A percentile compares a stretch with the other conserved stretches of the same genome.
Conservation (phyloP, 2,888 invertebrate species). For the Ptilodon capucinus region DNA sequence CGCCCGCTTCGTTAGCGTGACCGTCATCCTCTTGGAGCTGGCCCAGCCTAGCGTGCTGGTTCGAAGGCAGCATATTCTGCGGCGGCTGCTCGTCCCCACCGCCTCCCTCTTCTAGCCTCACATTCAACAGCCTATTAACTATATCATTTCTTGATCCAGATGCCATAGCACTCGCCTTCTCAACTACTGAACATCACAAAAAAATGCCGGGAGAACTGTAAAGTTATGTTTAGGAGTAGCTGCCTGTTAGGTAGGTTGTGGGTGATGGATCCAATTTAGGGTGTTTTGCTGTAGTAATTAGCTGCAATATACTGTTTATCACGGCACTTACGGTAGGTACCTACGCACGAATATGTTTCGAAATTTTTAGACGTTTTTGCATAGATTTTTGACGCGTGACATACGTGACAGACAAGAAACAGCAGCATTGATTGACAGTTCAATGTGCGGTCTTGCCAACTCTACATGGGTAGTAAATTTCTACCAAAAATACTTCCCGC, state of each 20-base stretch:
- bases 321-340: no score
- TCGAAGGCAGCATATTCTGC: conserved; percentile 80
- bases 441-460: no score
- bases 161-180: conserved; percentile 57
- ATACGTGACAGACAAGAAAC: neutral
- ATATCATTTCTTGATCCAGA: conserved; percentile 73
- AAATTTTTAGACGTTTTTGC: conserved; percentile 32
- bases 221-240: conserved; percentile 16
- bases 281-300: conserved; percentile 39
- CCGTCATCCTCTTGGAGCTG: conserved; percentile 63
- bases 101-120: conserved; percentile 61
- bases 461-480: no score
- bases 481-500: no score
- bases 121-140: conserved; percentile 63
- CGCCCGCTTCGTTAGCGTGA: conserved; percentile 52
- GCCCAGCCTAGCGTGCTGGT: conserved; percentile 61
- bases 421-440: neutral
- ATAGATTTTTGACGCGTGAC: conserved; percentile 35
- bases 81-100: conserved; percentile 68
- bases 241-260: conserved; percentile 9
- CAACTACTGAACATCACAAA: conserved; percentile 49
- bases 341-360: conserved; percentile 18
- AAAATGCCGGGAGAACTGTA: conserved; percentile 28
- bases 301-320: conserved; percentile 42
- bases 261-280: conserved; percentile 22